Percentiles rank a stretch among this genome's conserved stretches.
These are phyloP conservation scores for Psilopogon haemacephalus DNA, from an alignment of 2,113 vertebrate species.

Conservation along the genomic window DNA sequence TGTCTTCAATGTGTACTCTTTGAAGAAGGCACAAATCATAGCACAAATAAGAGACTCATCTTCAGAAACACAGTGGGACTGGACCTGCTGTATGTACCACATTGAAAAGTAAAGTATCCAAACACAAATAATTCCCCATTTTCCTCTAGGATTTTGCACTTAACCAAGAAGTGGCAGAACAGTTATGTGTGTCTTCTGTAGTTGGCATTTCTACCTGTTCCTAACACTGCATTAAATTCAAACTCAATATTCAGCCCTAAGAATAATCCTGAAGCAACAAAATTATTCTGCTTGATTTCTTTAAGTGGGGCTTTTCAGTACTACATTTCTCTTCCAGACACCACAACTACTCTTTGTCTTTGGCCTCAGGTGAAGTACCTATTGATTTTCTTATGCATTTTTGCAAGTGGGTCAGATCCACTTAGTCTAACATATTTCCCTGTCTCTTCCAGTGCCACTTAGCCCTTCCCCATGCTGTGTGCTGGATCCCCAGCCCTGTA, in stretches of 20 bases:
- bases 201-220: not conserved
- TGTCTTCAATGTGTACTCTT: not conserved
- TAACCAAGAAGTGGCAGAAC: not conserved
- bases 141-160: not conserved
- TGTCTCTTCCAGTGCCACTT: not conserved
- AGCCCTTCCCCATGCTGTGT: not conserved
- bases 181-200: not conserved
- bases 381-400: not conserved
- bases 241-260: not conserved
- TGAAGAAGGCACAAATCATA: not conserved
- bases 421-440: not conserved
- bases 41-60: not conserved
- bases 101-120: not conserved
- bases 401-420: not conserved
- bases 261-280: not conserved
- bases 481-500: not conserved
- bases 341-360: not conserved
- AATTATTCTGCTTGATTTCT: not conserved
- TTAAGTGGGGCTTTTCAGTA: not conserved
- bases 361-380: not conserved
- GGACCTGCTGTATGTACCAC: fast-evolving
- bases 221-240: not conserved
- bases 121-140: not conserved
- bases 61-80: not conserved
- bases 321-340: not conserved